Conservation (phyloP, 2,888 invertebrate species). For the Idaea aversata region DNA sequence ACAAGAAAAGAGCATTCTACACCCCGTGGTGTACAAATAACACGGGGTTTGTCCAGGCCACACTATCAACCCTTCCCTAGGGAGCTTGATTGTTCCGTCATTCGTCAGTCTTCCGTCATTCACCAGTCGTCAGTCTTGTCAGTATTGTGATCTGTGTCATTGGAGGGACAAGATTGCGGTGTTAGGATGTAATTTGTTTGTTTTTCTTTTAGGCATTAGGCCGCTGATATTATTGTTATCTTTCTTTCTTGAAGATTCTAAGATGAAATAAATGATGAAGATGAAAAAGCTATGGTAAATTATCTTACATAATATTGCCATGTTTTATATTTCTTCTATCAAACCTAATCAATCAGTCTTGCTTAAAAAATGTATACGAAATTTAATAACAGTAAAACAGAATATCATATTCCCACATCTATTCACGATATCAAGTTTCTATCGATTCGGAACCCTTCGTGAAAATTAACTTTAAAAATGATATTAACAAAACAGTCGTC, state of each 20-base stretch:
- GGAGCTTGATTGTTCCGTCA: slow-evolving; percentile 1
- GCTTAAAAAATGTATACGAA: background rate
- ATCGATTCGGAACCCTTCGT: slow-evolving; percentile 34
- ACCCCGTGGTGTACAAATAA: background rate
- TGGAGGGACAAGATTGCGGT: background rate
- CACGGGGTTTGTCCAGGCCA: background rate
- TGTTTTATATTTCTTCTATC: too few species aligned
- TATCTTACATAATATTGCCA: too few species aligned
- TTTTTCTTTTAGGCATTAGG: background rate
- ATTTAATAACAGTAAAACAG: background rate
- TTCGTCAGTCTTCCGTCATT: background rate
- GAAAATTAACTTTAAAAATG: slow-evolving; percentile 67
- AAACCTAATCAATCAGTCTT: background rate
- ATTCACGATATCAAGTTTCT: slow-evolving; percentile 14
- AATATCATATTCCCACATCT: slow-evolving; percentile 2
- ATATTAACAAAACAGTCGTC: slow-evolving; percentile 72
- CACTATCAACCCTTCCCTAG: background rate
- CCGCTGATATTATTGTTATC: background rate
- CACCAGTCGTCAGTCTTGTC: background rate
- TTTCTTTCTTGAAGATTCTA: background rate
- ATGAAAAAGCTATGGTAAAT: too few species aligned
- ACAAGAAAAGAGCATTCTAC: background rate
- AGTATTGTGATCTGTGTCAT: background rate
- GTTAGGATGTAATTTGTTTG: background rate
- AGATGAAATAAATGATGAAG: too few species aligned